Conservation (phyloP, 92 coral and sea anemone genomes). For the Epizoanthus scotinus region DNA sequence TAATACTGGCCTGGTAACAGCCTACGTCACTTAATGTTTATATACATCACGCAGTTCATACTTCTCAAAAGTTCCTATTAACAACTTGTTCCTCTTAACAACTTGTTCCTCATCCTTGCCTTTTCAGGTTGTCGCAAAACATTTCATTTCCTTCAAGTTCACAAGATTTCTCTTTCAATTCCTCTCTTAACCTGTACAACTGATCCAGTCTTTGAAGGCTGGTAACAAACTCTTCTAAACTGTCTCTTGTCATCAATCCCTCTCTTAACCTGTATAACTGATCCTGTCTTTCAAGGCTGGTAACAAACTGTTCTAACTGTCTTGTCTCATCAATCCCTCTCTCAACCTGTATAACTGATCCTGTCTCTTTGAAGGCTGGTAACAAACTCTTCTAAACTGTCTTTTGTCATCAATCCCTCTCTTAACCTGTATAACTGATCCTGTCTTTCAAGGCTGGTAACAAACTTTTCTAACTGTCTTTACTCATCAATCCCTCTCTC, state of each 20-base stretch:
- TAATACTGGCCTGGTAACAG: too few relatives aligned
- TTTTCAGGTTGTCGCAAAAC: conserved; percentile 40
- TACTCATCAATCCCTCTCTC: too few relatives aligned
- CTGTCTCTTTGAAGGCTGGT: too few relatives aligned
- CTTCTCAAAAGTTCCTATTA: conserved; percentile 15
- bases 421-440: too few relatives aligned
- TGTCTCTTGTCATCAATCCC: conserved; percentile 14
- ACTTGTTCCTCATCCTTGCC: conserved; percentile 21
- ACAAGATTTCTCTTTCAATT: neutral
- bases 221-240: conserved; percentile 12
- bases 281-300: too few relatives aligned
- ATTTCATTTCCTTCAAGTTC: conserved; percentile 28
- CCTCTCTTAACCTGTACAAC: conserved; percentile 3
- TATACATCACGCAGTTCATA: neutral
- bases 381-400: conserved; percentile 18
- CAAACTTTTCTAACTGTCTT: too few relatives aligned
- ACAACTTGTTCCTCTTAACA: conserved; percentile 14
- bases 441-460: too few relatives aligned
- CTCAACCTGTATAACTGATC: too few relatives aligned
- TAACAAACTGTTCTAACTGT: too few relatives aligned
- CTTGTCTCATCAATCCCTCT: too few relatives aligned
- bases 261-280: too few relatives aligned
- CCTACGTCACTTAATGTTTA: neutral
- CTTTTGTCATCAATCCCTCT: conserved; percentile 20
- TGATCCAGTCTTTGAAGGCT: conserved; percentile 13